Percentiles rank a stretch among this genome's conserved stretches.
Conservation (phyloP, 2,113 vertebrate species). For the Cyphomyrus discorhynchus region DNA sequence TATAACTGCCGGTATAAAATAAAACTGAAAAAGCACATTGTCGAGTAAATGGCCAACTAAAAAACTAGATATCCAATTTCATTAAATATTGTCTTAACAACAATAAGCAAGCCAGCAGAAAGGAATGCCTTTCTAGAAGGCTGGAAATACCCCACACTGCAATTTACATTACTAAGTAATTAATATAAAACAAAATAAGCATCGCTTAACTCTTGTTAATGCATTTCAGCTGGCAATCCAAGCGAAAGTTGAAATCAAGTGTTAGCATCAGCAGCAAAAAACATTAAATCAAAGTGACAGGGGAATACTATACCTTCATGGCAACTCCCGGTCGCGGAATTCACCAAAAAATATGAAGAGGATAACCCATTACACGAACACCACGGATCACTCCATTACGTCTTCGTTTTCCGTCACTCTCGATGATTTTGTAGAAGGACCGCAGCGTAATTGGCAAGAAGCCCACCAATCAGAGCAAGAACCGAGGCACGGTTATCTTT, state of each 20-base stretch:
- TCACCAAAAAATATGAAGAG: constrained; percentile 49
- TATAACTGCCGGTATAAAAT: constrained; percentile 10
- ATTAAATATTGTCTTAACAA: neutral
- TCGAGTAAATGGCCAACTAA: neutral
- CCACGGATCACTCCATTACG: constrained; percentile 63
- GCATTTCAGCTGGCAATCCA: neutral
- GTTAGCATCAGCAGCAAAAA: neutral
- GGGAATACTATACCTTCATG: constrained; percentile 60
- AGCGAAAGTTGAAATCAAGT: constrained; percentile 1
- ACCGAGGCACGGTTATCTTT: constrained; percentile 40
- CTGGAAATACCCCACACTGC: neutral
- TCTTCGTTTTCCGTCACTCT: constrained; percentile 57
- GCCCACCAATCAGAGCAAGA: constrained; percentile 46
- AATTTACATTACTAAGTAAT: neutral
- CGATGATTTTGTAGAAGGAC: constrained; percentile 47
- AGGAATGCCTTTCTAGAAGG: too few relatives aligned
- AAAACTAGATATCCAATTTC: neutral
- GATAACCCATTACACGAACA: constrained; percentile 58
- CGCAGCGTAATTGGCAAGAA: constrained; percentile 58
- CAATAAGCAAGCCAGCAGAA: neutral
- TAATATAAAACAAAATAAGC: constrained; percentile 1
- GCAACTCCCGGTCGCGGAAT: constrained; percentile 53
- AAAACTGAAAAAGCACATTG: constrained; percentile 13
- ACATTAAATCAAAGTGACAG: neutral
- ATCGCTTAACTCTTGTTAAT: neutral